Evolutionary conservation across 2,113 vertebrate species (phyloP), one percentile per base, ranked within the genome.

Genomic region (Prolemur simus): DNA sequence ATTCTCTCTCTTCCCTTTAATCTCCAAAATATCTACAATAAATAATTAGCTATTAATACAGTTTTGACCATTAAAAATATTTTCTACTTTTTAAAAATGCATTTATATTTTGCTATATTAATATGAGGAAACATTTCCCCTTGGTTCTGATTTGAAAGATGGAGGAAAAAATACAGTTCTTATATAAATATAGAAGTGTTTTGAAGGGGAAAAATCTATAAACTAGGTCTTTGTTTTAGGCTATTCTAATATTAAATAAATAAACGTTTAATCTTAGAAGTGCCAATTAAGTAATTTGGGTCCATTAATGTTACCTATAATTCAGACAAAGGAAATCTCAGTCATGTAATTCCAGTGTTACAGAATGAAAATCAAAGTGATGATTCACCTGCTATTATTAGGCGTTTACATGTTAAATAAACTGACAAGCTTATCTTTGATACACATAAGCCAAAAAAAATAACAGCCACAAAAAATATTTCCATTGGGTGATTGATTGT

Each of bases 241-340:
- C 37, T 80, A 90, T 52, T 87, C 20, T 77, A 90, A 84, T 68
- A 5, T 45, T 49, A 69, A 71, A 66, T 64, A 85, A 94, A 85
- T 87, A 93, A 76, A 89, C 9, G 71, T 45, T 49, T 73, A 56
- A 76, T 71, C 69, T 87, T 63, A 95, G 27, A 90, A 82, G 66
- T 32, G 8, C 23, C 85, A 1, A 2, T 47, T 64, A 95, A 94
- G 37, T 90, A 58, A 93, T 88, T 77, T 86, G 32, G 14, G 21
- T 42, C 21, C 23, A 63, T 90, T 94, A 58, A 64, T 95, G 91
- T 96, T 81, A 95, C 17, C 71, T 39, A 49, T 20, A 87, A 42
- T 86, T 81, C 42, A 96, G 96, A 95, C 58, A 93, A 84, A 94
- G 64, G 56, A 96, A 94, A 90, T 80, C 93, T 94, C 81, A 81